These are phyloP conservation scores for Stenopsyche tienmushanensis DNA, from an alignment of 1,140 invertebrate genomes.

Conservation along the genomic window DNA sequence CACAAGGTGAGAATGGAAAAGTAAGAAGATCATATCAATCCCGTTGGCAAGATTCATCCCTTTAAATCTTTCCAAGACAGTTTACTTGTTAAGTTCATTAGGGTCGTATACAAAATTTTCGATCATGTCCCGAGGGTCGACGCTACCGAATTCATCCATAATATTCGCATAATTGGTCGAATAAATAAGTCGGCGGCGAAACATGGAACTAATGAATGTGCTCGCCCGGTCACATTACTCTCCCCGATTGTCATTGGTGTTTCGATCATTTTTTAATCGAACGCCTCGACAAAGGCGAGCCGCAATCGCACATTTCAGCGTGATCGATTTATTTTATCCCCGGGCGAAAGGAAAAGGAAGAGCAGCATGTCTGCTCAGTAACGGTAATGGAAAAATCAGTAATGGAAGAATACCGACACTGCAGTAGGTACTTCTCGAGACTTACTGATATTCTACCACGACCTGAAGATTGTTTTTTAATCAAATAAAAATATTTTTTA, in stretches of 20 bases:
- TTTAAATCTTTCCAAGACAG: too few species aligned
- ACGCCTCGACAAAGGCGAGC: constrained; percentile 2
- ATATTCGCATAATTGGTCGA: constrained; percentile 18
- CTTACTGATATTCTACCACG: too few species aligned
- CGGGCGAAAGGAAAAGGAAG: too few species aligned
- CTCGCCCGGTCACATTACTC: neutral
- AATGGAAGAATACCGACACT: too few species aligned
- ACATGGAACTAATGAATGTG: too few species aligned
- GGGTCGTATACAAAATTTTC: neutral
- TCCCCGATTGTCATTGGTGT: constrained; percentile 1
- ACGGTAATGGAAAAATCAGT: too few species aligned
- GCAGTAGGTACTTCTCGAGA: too few species aligned
- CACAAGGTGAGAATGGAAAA: too few species aligned
- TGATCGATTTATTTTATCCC: constrained; percentile 5
- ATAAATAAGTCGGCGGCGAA: constrained; percentile 18
- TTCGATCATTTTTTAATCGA: constrained; percentile 8
- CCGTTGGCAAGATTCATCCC: neutral
- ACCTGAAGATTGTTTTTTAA: too few species aligned
- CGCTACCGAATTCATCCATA: constrained; percentile 14
- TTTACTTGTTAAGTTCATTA: neutral
- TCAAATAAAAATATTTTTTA: too few species aligned
- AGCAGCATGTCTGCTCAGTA: too few species aligned
- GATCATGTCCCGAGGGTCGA: neutral
- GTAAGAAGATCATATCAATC: too few species aligned
- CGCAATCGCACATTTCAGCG: neutral